These are phyloP conservation scores for Leptopilina boulardi DNA, from an alignment of 1,140 invertebrate species.

Conservation along the genomic window DNA sequence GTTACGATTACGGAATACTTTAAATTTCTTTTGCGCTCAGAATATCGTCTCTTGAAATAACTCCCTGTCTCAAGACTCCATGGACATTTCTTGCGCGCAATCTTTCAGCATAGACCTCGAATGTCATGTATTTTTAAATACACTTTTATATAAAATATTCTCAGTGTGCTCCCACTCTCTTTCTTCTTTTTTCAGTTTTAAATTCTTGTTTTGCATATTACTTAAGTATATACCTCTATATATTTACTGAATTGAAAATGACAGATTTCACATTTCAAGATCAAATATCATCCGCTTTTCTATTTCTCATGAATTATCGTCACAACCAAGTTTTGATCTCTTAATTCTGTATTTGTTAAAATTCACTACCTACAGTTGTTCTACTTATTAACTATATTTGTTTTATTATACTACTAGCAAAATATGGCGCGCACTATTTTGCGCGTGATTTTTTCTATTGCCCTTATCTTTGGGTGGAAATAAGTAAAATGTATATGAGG, in stretches of 20 bases:
- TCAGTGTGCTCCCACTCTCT: not conserved
- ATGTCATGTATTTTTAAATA: slow-evolving; percentile 23
- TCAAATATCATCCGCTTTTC: no score
- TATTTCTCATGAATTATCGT: no score
- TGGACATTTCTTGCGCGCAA: not conserved
- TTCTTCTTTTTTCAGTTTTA: not conserved
- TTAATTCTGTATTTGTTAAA: no score
- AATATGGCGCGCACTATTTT: no score
- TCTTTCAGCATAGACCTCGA: slow-evolving; percentile 8
- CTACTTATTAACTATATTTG: no score
- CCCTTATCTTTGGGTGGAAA: no score
- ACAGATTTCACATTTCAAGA: not conserved
- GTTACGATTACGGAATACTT: slow-evolving; percentile 28
- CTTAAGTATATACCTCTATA: not conserved
- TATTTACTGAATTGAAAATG: not conserved
- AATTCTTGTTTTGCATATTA: slow-evolving; percentile 8
- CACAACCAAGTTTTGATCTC: no score
- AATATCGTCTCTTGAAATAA: slow-evolving; percentile 26
- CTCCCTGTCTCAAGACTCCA: not conserved
- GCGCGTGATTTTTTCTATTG: no score
- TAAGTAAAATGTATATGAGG: no score
- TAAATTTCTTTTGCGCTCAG: slow-evolving; percentile 8
- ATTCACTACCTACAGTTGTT: no score
- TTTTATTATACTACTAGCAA: no score
- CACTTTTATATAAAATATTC: slow-evolving; percentile 11